These are phyloP conservation scores for Brachyptera risi DNA, from an alignment of 2,888 invertebrate species.

Conservation along the genomic window DNA sequence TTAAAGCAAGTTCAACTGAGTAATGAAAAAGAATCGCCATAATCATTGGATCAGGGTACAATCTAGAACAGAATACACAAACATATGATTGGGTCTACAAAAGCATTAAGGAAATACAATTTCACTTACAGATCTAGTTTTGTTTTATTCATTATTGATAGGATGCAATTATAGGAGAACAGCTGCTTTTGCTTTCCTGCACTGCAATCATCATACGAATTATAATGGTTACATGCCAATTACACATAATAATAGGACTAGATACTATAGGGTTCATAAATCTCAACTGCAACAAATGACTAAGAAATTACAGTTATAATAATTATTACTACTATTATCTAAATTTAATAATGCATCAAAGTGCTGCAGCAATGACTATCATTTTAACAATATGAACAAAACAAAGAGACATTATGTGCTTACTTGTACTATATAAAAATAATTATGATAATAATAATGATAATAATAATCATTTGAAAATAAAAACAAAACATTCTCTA, in stretches of 20 bases:
- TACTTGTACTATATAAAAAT: neutral
- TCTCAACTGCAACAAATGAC: slow-evolving; percentile 32
- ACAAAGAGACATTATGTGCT: neutral
- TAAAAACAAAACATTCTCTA: neutral
- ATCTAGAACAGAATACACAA: no score
- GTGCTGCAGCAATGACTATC: slow-evolving; percentile 21
- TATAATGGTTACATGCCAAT: neutral
- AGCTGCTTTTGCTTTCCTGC: no score
- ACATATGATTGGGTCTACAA: no score
- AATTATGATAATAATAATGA: neutral
- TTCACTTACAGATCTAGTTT: neutral
- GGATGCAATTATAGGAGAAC: no score
- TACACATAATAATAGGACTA: slow-evolving; percentile 6
- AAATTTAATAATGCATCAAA: slow-evolving; percentile 21
- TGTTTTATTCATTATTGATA: neutral
- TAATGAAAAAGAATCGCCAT: neutral
- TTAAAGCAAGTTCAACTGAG: no score
- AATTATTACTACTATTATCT: slow-evolving; percentile 25
- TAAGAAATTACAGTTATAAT: slow-evolving; percentile 29
- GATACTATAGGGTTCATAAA: slow-evolving; percentile 1
- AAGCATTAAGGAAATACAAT: no score
- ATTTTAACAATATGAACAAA: slow-evolving; percentile 26
- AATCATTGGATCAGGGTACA: neutral
- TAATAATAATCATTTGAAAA: neutral
- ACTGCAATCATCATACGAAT: slow-evolving; percentile 1